phyloP scores from a whole-genome alignment of 2,113 vertebrate species.

The Melanerpes formicivorus region DNA sequence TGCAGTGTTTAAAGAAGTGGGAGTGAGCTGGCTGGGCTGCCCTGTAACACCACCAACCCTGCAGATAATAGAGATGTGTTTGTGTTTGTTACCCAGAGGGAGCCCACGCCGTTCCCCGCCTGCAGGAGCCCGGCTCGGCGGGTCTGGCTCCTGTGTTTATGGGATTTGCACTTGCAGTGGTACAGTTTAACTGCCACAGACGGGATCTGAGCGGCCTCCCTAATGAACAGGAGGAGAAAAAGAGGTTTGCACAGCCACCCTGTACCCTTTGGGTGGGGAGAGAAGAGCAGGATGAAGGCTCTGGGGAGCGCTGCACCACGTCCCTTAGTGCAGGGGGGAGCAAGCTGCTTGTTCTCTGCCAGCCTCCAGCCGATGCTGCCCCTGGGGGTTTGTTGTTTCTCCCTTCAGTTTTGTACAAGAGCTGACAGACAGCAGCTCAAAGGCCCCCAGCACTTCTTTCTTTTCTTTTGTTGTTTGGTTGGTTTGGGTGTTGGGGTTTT shows the following conservation, averaged over 20 bases:
- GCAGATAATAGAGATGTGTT: not conserved
- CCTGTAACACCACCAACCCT: not conserved
- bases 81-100: fast-evolving
- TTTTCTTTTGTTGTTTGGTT: too few relatives aligned
- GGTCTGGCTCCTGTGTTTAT: not conserved
- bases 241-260: not conserved
- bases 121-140: not conserved
- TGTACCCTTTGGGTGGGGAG: not conserved
- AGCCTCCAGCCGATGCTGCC: not conserved
- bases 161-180: not conserved
- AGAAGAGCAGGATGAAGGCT: not conserved
- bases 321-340: fast-evolving
- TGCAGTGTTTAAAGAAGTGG: not conserved
- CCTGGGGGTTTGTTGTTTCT: not conserved
- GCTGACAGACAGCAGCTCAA: not conserved
- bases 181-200: not conserved
- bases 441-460: not conserved
- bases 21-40: not conserved
- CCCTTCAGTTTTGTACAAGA: not conserved
- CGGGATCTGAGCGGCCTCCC: not conserved
- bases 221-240: not conserved
- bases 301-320: fast-evolving
- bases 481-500: too few relatives aligned
- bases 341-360: not conserved
- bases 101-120: not conserved